phyloP scores from a whole-genome alignment of 2,113 vertebrate genomes.

The Epinephelus lanceolatus region DNA sequence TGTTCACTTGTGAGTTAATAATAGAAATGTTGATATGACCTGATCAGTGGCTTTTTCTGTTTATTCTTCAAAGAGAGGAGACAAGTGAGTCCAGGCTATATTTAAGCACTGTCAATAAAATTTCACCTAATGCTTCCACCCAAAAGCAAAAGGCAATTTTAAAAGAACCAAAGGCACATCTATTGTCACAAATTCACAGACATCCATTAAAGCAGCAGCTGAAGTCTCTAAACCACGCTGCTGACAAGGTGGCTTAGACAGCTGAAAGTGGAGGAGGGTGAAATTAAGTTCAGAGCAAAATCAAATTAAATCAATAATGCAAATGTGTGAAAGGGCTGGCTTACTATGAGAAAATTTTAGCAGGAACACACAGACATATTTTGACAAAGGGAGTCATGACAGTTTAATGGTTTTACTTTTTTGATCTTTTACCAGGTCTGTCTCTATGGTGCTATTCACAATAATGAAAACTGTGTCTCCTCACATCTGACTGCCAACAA shows the following conservation, averaged over 20 bases:
- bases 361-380: constrained; percentile 48
- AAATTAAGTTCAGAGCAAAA: constrained; percentile 61
- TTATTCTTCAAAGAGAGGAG: constrained; percentile 43
- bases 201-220: constrained; percentile 35
- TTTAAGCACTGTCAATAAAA: constrained; percentile 61
- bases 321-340: constrained; percentile 45
- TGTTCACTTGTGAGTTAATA: constrained; percentile 62
- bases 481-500: constrained; percentile 59
- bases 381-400: constrained; percentile 57
- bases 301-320: constrained; percentile 63
- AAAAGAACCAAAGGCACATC: constrained; percentile 13
- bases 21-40: constrained; percentile 67
- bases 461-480: constrained; percentile 41
- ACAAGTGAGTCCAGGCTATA: constrained; percentile 57
- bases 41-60: constrained; percentile 39
- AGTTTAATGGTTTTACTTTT: constrained; percentile 55
- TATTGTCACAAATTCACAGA: constrained; percentile 34
- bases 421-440: constrained; percentile 53
- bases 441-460: constrained; percentile 46
- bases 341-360: constrained; percentile 35
- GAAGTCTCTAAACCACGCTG: constrained; percentile 9
- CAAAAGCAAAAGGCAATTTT: constrained; percentile 9
- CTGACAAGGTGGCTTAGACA: constrained; percentile 47
- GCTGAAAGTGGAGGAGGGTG: constrained; percentile 55
- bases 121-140: background rate